phyloP scores from a whole-genome alignment of 2,888 invertebrate genomes.

The Bunonema sp. region DNA sequence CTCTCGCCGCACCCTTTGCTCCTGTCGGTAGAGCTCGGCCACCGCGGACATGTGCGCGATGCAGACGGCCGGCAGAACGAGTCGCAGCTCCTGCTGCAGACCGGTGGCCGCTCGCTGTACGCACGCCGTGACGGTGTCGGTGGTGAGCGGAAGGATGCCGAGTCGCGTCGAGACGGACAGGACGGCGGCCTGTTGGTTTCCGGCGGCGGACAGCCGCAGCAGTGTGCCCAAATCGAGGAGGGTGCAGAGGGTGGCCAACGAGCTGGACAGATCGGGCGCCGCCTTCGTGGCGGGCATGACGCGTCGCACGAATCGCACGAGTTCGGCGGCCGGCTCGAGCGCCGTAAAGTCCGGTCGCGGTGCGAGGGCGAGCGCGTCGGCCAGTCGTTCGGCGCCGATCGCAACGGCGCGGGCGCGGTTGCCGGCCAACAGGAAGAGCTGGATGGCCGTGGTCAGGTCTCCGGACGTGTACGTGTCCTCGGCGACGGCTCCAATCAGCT shows the following conservation, averaged over 20 bases:
- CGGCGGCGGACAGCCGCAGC: conserved; percentile 16
- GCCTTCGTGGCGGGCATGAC: too few relatives aligned
- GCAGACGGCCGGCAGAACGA: conserved; percentile 29
- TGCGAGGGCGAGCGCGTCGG: conserved; percentile 4
- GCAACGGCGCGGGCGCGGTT: conserved; percentile 8
- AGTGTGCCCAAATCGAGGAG: conserved; percentile 21
- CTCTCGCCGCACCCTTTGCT: too few relatives aligned
- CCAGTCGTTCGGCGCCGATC: conserved; percentile 3
- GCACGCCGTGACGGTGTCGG: conserved; percentile 9
- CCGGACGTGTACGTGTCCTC: conserved; percentile 28
- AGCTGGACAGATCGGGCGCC: too few relatives aligned
- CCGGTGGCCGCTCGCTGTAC: too few relatives aligned
- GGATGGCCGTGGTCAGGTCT: conserved; percentile 21
- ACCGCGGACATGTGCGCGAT: conserved; percentile 26
- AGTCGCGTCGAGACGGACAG: conserved; percentile 6
- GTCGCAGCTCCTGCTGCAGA: too few relatives aligned
- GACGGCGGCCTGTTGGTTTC: conserved; percentile 5
- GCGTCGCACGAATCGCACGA: too few relatives aligned
- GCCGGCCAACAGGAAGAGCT: conserved; percentile 18
- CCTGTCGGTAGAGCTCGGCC: conserved; percentile 13
- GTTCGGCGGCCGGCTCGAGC: not conserved
- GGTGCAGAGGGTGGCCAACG: conserved; percentile 15
- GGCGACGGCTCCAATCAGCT: conserved; percentile 30
- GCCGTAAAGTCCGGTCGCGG: conserved; percentile 2
- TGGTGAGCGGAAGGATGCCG: conserved; percentile 9